A percentile compares a stretch with the other conserved stretches of the same genome.
Evolutionary conservation across 2,113 vertebrate genomes (phyloP).

Genomic region (Corapipo altera): DNA sequence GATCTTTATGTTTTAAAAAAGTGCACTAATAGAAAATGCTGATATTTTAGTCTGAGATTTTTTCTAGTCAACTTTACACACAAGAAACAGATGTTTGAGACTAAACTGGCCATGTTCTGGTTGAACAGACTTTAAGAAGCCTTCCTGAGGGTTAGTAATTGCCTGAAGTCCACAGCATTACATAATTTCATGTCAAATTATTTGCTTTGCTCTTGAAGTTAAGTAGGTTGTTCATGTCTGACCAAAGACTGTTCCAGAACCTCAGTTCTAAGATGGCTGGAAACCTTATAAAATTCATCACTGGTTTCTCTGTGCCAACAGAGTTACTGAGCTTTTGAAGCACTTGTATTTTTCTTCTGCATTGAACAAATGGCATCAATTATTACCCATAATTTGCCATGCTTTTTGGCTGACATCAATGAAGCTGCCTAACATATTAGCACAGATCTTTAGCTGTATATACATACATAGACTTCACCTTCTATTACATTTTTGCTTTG

Average conservation of each 20-base stretch:
- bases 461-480: neutral
- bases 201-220: neutral
- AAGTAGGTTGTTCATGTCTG: neutral
- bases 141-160: neutral
- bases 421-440: neutral
- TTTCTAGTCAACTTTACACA: neutral
- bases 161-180: accelerated
- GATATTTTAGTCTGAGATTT: neutral
- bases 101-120: neutral
- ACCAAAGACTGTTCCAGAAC: neutral
- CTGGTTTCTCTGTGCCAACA: neutral
- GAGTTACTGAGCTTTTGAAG: neutral
- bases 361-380: slow-evolving; percentile 8
- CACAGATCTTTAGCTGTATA: neutral
- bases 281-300: neutral
- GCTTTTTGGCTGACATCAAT: slow-evolving; percentile 8
- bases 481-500: slow-evolving; percentile 18
- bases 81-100: neutral
- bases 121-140: neutral
- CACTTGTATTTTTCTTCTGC: neutral
- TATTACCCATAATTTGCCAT: neutral
- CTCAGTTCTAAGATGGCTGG: neutral
- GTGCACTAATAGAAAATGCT: neutral
- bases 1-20: neutral
- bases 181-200: neutral